phyloP scores from a whole-genome alignment of 2,888 invertebrate species.

The Cenopis cana region DNA sequence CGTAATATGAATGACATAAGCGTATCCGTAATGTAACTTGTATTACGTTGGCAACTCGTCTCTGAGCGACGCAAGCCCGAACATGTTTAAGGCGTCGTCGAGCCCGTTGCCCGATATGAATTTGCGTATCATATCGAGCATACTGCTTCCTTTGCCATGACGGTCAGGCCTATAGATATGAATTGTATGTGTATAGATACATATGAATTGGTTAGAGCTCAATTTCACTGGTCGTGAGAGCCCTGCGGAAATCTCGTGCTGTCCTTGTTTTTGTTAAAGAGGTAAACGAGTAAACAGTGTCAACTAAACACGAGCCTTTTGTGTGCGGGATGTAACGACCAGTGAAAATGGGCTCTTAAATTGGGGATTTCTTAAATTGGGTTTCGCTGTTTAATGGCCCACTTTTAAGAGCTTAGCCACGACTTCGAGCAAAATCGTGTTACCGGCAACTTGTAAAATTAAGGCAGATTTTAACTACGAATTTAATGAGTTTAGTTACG shows the following conservation, averaged over 20 bases:
- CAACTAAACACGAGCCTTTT: too few species aligned
- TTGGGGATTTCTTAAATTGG: neutral
- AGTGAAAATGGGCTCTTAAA: neutral
- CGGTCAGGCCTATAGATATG: constrained; percentile 71
- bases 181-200: constrained; percentile 62
- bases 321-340: too few species aligned
- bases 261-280: too few species aligned
- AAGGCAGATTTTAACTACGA: neutral
- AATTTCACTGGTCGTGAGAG: too few species aligned
- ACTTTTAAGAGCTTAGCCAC: too few species aligned
- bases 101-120: constrained; percentile 75
- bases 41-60: constrained; percentile 72
- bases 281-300: too few species aligned
- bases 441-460: neutral
- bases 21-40: constrained; percentile 56
- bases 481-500: neutral
- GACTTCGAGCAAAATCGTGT: too few species aligned
- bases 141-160: constrained; percentile 62
- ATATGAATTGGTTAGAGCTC: constrained; percentile 49
- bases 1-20: constrained; percentile 47
- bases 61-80: constrained; percentile 67
- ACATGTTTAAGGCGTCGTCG: constrained; percentile 68
- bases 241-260: too few species aligned
- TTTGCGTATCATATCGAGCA: constrained; percentile 73
- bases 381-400: too few species aligned